Evolutionary conservation across 2,797 vertebrate species (phyloP), one percentile per base, ranked within the genome.

Genomic region (Manis crassicaudata): DNA sequence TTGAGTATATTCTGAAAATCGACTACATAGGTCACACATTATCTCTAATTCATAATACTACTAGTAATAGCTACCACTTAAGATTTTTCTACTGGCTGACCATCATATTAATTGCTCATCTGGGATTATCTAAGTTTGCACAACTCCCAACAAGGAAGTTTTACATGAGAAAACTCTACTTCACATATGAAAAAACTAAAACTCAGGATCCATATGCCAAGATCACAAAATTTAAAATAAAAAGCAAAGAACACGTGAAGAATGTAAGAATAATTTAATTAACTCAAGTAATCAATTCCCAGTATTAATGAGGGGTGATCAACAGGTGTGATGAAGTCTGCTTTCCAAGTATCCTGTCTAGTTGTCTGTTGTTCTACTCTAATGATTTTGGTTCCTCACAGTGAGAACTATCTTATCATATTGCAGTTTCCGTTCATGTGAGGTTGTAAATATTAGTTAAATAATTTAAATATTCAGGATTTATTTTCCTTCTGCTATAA

Each of bases 151-250:
- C 13, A 73, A 86, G 29, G 4, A 93, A 65, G 6, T 79, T 62
- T 80, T 70, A 72, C 4, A 54, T 70, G 8, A 77, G 12, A 73
- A 80, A 95, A 86, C 35, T 88, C 16, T 29, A 20, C 82, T 91
- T 86, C 60, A 94, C 25, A n/a, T 58, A 84, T 65, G 5, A 60
- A 11, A 50, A 94, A 88, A 63, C 16, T 82, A 50, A 92, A 13
- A 60, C n/a, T 76, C 60, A 76, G 37, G 13, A 52, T 46, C 35
- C 3, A 35, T 67, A 54, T 29, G 14, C 3, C 16, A 92, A 63
- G 10, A 25, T 77, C 46, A 77, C n/a, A 46, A 46, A 46, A 46
- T 46, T 46, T 46, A 46, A 46, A 46, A 46, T 46, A 46, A 46
- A 46, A 46, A 12, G 46, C 46, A 46, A 46, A 46, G 32, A 90